Percentiles rank a stretch among this genome's conserved stretches.
These are phyloP conservation scores for Alces alces DNA, from an alignment of 2,113 vertebrate genomes.

Conservation along the genomic window DNA sequence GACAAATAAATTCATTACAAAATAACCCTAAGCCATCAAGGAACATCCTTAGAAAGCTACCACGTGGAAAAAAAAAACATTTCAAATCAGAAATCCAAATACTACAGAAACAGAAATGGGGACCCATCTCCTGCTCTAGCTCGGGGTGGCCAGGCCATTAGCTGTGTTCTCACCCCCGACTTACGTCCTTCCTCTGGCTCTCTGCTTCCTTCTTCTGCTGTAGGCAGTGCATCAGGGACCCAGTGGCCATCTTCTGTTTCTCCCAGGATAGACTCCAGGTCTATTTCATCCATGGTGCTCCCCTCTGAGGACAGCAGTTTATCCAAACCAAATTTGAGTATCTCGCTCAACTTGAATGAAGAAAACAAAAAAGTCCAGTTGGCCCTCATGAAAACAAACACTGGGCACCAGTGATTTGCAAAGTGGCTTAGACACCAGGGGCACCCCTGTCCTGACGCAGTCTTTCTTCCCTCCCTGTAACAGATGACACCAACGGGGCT, in stretches of 20 bases:
- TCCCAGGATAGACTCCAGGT: constrained; percentile 87
- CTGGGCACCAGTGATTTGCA: not conserved
- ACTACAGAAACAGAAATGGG: not conserved
- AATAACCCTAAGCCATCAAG: not conserved
- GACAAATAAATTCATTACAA: not conserved
- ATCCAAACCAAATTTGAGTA: constrained; percentile 94
- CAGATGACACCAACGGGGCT: not conserved
- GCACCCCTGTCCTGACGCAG: not conserved
- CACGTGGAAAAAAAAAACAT: not conserved
- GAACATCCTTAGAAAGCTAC: not conserved
- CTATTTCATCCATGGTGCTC: constrained; percentile 83
- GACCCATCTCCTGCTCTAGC: not conserved
- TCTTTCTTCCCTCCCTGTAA: not conserved
- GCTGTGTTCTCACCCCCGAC: constrained; percentile 34
- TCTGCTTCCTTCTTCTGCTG: constrained; percentile 62
- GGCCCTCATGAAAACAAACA: not conserved
- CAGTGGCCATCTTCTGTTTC: constrained; percentile 83
- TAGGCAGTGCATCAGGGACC: constrained; percentile 74
- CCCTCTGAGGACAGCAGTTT: constrained; percentile 90
- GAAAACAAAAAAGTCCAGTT: constrained; percentile 29
- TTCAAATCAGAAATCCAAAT: not conserved
- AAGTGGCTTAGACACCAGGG: not conserved
- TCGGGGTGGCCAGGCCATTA: fast-evolving
- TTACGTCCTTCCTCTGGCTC: constrained; percentile 75
- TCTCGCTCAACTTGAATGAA: constrained; percentile 87